Base-by-base conservation (phyloP, 2,113 vertebrate species). In the Xenopus borealis region DNA sequence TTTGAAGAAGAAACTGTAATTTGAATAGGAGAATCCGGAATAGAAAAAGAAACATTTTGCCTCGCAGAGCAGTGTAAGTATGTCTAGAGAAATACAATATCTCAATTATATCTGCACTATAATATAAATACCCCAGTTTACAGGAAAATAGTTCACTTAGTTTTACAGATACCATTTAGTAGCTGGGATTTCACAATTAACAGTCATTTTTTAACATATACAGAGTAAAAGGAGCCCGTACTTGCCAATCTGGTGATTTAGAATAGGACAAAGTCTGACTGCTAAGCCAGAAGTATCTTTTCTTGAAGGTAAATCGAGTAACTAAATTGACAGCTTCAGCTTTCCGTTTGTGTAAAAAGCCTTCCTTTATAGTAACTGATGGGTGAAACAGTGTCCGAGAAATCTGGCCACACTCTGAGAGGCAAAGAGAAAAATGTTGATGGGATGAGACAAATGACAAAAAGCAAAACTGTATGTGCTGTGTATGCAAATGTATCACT, bases 211-310 rank as follows among this genome's bases (percentile, higher is more conserved):
- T 12, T 55, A 5, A 55, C 17, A n/a, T n/a, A 18, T n/a, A 7
- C 53, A 55, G 23, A 55, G 14, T 55, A 16, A n/a, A 55, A 55
- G 17, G 53, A 55, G 17, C 46, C 19, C 86, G 27, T 68, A 97
- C 95, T 93, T 95, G 95, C 84, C 92, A 91, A 47, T 92, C 88
- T 0, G 92, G 86, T 4, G 81, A 87, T 86, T 93, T 97, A 84
- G 94, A 89, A 27, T 90, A 95, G 75, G 91, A 89, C 27, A 98
- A 84, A 0, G 84, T 85, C 83, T 94, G 89, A 12, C 88, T 88
- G 1, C 87, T 97, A 75, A 98, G 86, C 92, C 94, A 92, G 89
- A 97, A 96, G 79, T 95, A 95, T 44, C 93, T 92, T 79, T 96
- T 97, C 90, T 95, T 96, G 83, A 95, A 97, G 78, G 93, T 75